A percentile compares a stretch with the other conserved stretches of the same genome.
Conservation (phyloP, 2,113 vertebrate species). For the Theristicus caerulescens region DNA sequence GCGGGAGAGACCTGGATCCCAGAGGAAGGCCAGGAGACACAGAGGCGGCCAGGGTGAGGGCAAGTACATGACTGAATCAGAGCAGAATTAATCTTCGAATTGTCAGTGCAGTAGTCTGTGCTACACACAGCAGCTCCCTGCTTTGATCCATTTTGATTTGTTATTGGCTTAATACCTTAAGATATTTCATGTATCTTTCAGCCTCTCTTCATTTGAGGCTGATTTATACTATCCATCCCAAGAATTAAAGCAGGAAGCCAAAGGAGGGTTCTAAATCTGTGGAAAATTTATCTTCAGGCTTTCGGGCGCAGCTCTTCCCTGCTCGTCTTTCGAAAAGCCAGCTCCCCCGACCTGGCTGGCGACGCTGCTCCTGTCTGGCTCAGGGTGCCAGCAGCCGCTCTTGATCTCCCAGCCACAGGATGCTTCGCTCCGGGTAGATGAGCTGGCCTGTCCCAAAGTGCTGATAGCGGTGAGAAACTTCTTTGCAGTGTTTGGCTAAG, state of each 20-base stretch:
- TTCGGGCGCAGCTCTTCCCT: background rate
- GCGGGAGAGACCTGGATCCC: background rate
- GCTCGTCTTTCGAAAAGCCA: background rate
- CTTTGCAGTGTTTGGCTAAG: background rate
- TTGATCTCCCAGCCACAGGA: background rate
- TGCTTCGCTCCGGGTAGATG: rapidly evolving
- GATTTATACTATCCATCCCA: background rate
- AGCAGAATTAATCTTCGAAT: background rate
- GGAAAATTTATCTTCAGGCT: background rate
- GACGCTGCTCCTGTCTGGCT: background rate
- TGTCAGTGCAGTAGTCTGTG: background rate
- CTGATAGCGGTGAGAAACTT: conserved; percentile 7
- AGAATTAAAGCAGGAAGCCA: background rate
- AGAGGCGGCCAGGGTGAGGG: background rate
- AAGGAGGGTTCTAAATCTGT: background rate
- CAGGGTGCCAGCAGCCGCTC: background rate
- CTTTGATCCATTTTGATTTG: conserved; percentile 4
- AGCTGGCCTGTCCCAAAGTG: background rate
- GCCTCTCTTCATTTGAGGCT: background rate
- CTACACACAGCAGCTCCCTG: background rate
- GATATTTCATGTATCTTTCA: background rate
- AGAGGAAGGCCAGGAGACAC: background rate
- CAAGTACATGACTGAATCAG: background rate
- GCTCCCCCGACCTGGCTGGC: background rate
- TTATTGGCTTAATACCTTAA: background rate